These are phyloP conservation scores for Periphyllus acericola DNA, from an alignment of 2,888 invertebrate genomes.

Conservation along the genomic window DNA sequence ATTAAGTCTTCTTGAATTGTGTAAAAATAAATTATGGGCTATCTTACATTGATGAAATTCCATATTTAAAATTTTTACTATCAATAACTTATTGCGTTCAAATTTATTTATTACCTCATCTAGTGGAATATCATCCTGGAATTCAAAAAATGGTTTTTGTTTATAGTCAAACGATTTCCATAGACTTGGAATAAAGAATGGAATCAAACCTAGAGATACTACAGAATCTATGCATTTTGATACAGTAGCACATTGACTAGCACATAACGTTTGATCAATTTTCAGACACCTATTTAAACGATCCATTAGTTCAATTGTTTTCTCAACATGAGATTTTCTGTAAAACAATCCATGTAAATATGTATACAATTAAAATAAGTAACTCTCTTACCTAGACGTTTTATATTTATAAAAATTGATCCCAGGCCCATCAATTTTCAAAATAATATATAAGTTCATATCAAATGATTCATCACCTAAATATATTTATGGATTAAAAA, in stretches of 20 bases:
- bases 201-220: conserved; percentile 9
- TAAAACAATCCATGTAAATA: not conserved
- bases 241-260: not conserved
- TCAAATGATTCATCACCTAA: not conserved
- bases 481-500: not conserved
- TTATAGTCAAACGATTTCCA: conserved; percentile 23
- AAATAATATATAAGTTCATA: not conserved
- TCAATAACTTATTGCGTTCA: too few species aligned
- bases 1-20: too few species aligned
- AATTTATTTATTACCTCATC: not conserved
- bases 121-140: not conserved
- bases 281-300: not conserved
- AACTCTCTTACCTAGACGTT: conserved; percentile 20
- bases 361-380: not conserved
- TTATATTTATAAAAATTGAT: not conserved
- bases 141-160: not conserved
- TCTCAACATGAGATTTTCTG: conserved; percentile 12
- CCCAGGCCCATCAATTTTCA: not conserved
- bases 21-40: not conserved
- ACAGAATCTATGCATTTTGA: conserved; percentile 26
- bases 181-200: conserved; percentile 25
- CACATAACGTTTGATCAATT: conserved; percentile 21
- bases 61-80: not conserved
- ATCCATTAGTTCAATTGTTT: not conserved
- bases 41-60: not conserved